Percentiles rank a stretch among this genome's conserved stretches.
Conservation (phyloP, 2,113 vertebrate species). For the Hippoglossus stenolepis region DNA sequence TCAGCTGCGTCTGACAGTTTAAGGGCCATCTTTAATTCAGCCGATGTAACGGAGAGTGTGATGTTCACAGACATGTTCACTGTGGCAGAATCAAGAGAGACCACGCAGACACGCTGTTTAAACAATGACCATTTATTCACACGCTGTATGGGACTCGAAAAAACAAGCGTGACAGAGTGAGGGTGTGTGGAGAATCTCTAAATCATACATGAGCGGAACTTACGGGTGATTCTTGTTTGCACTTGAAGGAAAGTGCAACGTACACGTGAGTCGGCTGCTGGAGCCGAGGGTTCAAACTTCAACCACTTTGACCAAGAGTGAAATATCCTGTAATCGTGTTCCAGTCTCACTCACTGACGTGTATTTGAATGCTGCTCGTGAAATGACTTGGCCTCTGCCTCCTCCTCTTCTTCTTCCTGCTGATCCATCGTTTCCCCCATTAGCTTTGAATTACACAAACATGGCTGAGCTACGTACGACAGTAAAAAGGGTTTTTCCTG, state of each 20-base stretch:
- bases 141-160: constrained; percentile 65
- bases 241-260: constrained; percentile 48
- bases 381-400: not conserved
- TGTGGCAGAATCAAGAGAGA: constrained; percentile 24
- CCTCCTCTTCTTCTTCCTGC: not conserved
- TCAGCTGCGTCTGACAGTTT: not conserved
- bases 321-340: constrained; percentile 17
- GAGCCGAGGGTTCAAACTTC: not conserved
- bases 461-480: constrained; percentile 53
- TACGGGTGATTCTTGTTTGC: constrained; percentile 37
- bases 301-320: not conserved
- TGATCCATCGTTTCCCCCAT: constrained; percentile 5
- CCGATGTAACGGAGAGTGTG: not conserved
- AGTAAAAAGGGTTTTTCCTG: constrained; percentile 70
- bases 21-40: constrained; percentile 22
- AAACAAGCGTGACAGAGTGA: constrained; percentile 68
- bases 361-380: not conserved
- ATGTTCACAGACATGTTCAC: constrained; percentile 14
- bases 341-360: constrained; percentile 8
- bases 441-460: constrained; percentile 57
- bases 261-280: constrained; percentile 22
- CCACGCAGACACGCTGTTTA: constrained; percentile 54
- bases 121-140: constrained; percentile 81
- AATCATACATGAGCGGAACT: constrained; percentile 58
- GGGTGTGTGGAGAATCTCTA: constrained; percentile 20